Percentiles rank a stretch among this genome's conserved stretches.
Evolutionary conservation across 1,140 invertebrate genomes (phyloP).

Genomic region (Euschistus heros): DNA sequence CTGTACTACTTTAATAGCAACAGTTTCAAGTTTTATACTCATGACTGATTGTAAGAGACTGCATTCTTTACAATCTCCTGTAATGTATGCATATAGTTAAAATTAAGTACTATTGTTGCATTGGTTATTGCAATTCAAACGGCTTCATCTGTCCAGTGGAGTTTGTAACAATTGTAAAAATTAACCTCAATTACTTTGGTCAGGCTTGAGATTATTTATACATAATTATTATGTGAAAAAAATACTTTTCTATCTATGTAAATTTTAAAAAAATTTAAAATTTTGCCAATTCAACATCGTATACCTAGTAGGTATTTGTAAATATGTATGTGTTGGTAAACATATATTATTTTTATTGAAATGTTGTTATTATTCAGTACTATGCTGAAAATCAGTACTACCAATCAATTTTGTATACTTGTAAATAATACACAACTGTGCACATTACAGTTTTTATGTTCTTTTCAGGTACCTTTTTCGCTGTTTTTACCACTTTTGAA

Average conservation of each 20-base stretch:
- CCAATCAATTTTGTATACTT: constrained; percentile 28
- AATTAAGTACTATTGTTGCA: constrained; percentile 18
- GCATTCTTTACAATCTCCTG: constrained; percentile 25
- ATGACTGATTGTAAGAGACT: constrained; percentile 29
- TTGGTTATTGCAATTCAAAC: constrained; percentile 22
- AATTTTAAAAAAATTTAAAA: constrained; percentile 22
- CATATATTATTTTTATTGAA: constrained; percentile 28
- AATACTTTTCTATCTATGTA: constrained; percentile 26
- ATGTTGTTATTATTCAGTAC: constrained; percentile 23
- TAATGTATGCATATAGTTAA: constrained; percentile 24
- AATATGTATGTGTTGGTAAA: constrained; percentile 26
- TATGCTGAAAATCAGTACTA: constrained; percentile 24
- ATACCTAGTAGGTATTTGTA: constrained; percentile 28
- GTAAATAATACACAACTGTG: constrained; percentile 28
- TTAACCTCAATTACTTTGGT: constrained; percentile 20
- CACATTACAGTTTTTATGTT: constrained; percentile 21
- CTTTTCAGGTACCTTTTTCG: constrained; percentile 10
- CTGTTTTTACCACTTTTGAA: constrained; percentile 17
- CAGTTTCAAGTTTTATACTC: constrained; percentile 28
- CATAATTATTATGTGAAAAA: constrained; percentile 23
- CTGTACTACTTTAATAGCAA: constrained; percentile 14
- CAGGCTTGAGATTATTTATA: constrained; percentile 24
- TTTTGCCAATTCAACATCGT: constrained; percentile 26
- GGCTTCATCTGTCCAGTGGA: constrained; percentile 24
- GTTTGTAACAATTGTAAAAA: constrained; percentile 23